phyloP scores from a whole-genome alignment of 2,113 vertebrate species.

The Melanocharis versteri region DNA sequence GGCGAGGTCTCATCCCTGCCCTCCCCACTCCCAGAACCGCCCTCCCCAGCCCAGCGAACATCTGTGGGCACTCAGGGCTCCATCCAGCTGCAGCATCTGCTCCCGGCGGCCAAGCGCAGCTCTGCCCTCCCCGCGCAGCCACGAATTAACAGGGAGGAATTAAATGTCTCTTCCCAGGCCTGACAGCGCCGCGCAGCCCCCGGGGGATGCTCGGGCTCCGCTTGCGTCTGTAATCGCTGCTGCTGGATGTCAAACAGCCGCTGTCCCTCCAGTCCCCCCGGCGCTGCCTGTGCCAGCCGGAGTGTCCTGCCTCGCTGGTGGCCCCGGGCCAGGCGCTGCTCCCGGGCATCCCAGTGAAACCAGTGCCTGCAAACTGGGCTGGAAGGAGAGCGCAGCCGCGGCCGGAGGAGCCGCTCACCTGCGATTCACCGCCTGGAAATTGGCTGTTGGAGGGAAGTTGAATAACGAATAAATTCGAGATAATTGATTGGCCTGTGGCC shows the following conservation, averaged over 20 bases:
- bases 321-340: background rate
- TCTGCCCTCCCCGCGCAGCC: background rate
- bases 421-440: slow-evolving; percentile 17
- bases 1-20: background rate
- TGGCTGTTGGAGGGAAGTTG: background rate
- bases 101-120: background rate
- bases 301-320: background rate
- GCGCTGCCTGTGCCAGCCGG: background rate
- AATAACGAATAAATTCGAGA: slow-evolving; percentile 35
- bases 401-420: background rate
- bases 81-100: background rate
- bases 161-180: background rate
- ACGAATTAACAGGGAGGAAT: background rate
- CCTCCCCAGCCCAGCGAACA: background rate
- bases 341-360: background rate
- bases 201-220: background rate
- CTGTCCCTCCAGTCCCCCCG: background rate
- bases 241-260: background rate
- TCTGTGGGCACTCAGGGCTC: accelerated
- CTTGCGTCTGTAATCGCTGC: background rate
- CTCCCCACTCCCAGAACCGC: accelerated
- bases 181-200: background rate
- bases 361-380: background rate
- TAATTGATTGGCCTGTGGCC: slow-evolving; percentile 61
- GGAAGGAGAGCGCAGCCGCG: background rate